Evolutionary conservation across 2,113 vertebrate genomes (phyloP).

Genomic region (Peucedramus taeniatus): DNA sequence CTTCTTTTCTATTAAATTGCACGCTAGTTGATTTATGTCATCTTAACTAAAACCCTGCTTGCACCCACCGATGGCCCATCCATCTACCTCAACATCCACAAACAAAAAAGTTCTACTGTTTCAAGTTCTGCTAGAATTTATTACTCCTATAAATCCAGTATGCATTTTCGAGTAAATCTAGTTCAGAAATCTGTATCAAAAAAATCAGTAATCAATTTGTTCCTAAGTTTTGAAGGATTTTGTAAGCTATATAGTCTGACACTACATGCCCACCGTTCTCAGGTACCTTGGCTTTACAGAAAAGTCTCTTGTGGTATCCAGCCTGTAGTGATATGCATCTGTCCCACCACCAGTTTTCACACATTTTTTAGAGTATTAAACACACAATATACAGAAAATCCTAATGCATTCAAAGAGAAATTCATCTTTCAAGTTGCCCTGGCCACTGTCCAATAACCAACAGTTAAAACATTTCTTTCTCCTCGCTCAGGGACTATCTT

Average conservation of each 20-base stretch:
- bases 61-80: neutral
- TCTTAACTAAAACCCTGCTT: neutral
- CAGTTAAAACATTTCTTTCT: neutral
- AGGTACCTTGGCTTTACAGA: neutral
- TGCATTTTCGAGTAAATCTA: neutral
- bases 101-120: neutral
- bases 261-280: neutral
- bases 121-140: neutral
- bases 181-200: neutral
- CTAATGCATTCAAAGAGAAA: neutral
- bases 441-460: neutral
- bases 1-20: neutral
- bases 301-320: neutral
- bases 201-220: neutral
- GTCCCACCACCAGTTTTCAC: neutral
- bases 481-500: accelerated
- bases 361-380: neutral
- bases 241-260: neutral
- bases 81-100: neutral
- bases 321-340: neutral
- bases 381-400: neutral
- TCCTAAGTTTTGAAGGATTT: neutral
- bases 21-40: neutral
- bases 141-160: neutral
- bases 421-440: neutral